Conservation (phyloP, 2,888 invertebrate genomes). For the Lamellibrachia columna region DNA sequence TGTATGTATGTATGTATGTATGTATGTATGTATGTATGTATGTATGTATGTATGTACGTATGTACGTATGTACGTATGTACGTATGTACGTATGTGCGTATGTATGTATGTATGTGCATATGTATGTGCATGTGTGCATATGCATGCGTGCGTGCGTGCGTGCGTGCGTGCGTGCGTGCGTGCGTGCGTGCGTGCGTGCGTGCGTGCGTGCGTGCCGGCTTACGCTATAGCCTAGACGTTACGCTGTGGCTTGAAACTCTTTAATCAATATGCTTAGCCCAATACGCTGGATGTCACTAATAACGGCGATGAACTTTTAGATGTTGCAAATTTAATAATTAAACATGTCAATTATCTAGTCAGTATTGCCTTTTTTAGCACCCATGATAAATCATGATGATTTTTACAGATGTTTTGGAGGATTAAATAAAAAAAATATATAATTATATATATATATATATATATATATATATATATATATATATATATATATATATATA, state of each 20-base stretch:
- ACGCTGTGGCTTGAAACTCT: conserved; percentile 18
- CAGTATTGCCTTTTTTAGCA: too few species aligned
- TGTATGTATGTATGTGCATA: background rate
- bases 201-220: background rate
- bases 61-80: background rate
- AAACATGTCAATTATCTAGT: too few species aligned
- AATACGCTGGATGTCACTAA: background rate
- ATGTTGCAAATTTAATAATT: too few species aligned
- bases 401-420: too few species aligned
- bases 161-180: background rate
- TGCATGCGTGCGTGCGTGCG: background rate
- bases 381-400: too few species aligned
- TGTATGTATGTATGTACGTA: background rate
- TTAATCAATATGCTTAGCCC: background rate
- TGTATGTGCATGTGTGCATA: background rate
- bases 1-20: background rate
- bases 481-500: too few species aligned
- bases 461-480: too few species aligned
- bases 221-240: background rate
- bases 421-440: too few species aligned
- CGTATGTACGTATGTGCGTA: background rate
- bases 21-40: background rate
- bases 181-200: background rate
- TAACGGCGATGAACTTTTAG: too few species aligned
- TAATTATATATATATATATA: too few species aligned